A percentile compares a stretch with the other conserved stretches of the same genome.
Conservation (phyloP, 2,888 invertebrate species). For the Linnaemya tessellans region DNA sequence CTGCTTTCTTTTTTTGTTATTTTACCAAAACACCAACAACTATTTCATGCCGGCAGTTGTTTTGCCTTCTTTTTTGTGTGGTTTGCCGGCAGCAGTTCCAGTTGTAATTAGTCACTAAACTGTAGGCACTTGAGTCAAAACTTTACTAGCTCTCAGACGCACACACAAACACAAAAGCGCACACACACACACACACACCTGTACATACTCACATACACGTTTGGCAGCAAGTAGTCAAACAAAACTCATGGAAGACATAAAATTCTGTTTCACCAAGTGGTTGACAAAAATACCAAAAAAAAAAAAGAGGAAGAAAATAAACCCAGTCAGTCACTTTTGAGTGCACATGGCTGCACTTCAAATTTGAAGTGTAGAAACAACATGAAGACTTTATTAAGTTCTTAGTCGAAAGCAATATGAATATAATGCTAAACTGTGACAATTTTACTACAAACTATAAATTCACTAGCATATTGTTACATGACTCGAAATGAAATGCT, state of each 20-base stretch:
- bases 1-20: no score
- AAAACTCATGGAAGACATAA: slow-evolving; percentile 7
- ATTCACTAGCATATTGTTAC: background rate
- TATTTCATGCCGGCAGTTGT: no score
- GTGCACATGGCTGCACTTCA: slow-evolving; percentile 46
- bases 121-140: slow-evolving; percentile 6
- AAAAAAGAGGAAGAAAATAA: slow-evolving; percentile 4
- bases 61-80: no score
- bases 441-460: background rate
- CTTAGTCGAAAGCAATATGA: background rate
- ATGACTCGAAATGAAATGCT: no score
- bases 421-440: background rate
- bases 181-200: background rate
- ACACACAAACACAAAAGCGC: background rate
- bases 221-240: background rate
- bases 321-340: slow-evolving; percentile 28
- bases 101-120: background rate
- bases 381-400: slow-evolving; percentile 8
- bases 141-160: slow-evolving; percentile 1
- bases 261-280: slow-evolving; percentile 20
- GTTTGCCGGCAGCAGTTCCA: no score
- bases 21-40: no score
- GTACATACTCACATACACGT: background rate
- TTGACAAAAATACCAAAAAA: no score
- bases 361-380: slow-evolving; percentile 9